phyloP scores from a whole-genome alignment of 2,797 vertebrate species.

The Takifugu rubripes region DNA sequence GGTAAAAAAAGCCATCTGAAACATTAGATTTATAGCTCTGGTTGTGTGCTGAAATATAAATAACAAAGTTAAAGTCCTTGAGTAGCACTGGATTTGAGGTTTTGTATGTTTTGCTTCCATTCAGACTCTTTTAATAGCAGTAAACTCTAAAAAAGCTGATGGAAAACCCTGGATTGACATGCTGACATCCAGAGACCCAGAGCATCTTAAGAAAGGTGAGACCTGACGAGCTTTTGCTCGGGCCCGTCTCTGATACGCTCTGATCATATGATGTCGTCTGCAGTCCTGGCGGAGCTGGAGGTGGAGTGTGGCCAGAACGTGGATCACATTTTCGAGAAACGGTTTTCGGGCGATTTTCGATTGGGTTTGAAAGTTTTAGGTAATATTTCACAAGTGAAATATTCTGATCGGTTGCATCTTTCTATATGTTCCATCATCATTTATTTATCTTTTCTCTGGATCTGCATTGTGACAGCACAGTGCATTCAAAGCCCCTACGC shows the following conservation, averaged over 20 bases:
- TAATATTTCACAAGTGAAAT: constrained; percentile 21
- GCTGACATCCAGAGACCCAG: constrained; percentile 61
- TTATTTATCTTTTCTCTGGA: background rate
- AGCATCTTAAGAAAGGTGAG: constrained; percentile 64
- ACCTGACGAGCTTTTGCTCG: background rate
- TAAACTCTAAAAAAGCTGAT: constrained; percentile 62
- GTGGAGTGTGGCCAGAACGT: constrained; percentile 33
- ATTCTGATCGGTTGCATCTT: background rate
- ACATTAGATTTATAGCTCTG: no score
- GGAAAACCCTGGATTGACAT: constrained; percentile 59
- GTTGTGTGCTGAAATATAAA: background rate
- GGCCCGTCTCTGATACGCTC: background rate
- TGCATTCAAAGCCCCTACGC: constrained; percentile 55
- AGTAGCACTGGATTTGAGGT: background rate
- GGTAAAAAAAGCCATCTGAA: no score
- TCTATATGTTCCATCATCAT: background rate
- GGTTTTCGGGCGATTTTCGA: constrained; percentile 61
- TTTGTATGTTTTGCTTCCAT: background rate
- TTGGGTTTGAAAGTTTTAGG: constrained; percentile 66
- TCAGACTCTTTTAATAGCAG: constrained; percentile 57
- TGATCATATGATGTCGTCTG: background rate
- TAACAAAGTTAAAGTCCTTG: background rate
- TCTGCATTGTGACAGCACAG: constrained; percentile 46
- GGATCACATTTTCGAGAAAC: constrained; percentile 54
- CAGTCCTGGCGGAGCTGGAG: constrained; percentile 69